Conservation (phyloP, 2,113 vertebrate species). For the Psephotus haematonotus region DNA sequence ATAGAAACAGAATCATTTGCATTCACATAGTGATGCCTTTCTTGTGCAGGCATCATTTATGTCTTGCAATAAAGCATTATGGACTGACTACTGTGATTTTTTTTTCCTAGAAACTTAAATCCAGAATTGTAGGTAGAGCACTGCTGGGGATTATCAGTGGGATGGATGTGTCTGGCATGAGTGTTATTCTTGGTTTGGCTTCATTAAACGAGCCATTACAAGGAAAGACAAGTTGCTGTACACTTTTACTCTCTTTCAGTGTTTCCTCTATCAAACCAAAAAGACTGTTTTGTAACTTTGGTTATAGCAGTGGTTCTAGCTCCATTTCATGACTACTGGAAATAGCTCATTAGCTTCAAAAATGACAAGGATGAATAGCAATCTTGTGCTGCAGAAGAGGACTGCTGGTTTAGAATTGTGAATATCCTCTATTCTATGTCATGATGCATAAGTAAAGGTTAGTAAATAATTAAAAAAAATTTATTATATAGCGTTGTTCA, state of each 20-base stretch:
- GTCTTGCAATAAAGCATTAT: not conserved
- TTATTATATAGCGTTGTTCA: not conserved
- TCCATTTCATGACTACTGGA: not conserved
- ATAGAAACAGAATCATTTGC: not conserved
- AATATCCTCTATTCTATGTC: not conserved
- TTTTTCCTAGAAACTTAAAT: not conserved
- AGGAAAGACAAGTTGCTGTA: not conserved
- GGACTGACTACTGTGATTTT: not conserved
- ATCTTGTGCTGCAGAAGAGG: not conserved
- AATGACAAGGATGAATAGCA: not conserved
- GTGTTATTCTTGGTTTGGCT: not conserved
- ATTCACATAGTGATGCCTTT: not conserved
- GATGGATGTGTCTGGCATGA: conserved; percentile 15
- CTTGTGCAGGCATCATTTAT: not conserved
- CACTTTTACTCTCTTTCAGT: not conserved
- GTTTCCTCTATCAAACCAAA: not conserved
- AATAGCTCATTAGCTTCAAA: conserved; percentile 2
- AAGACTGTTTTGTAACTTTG: not conserved
- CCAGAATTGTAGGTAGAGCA: not conserved
- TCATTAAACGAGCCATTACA: conserved; percentile 34
- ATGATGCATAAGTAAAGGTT: not conserved
- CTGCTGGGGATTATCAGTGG: conserved; percentile 25
- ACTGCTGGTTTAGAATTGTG: not conserved
- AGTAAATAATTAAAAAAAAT: not conserved
- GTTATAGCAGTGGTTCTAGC: not conserved